Percentiles rank a stretch among this genome's conserved stretches.
Evolutionary conservation across 23 tunicate genomes (phyloP).

Genomic region (Clavelina lepadiformis): DNA sequence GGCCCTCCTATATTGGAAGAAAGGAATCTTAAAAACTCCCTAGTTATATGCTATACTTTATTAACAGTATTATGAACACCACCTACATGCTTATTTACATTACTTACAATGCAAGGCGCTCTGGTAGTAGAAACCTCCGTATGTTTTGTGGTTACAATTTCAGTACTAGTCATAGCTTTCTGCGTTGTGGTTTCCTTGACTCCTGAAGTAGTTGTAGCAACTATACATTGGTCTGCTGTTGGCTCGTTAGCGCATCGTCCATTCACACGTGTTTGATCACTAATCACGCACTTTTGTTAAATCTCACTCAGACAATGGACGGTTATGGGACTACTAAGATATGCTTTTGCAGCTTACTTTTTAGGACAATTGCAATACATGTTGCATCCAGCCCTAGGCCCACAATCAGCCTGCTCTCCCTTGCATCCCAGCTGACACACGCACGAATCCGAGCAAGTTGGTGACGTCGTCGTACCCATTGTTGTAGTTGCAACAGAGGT

Average conservation of each 20-base stretch:
- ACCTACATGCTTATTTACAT: too few relatives aligned
- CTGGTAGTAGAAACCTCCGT: neutral
- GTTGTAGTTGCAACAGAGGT: too few relatives aligned
- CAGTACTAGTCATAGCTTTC: constrained; percentile 5
- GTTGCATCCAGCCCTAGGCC: constrained; percentile 30
- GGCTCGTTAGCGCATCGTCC: constrained; percentile 62
- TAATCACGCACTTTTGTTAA: too few relatives aligned
- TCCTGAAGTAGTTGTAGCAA: constrained; percentile 25
- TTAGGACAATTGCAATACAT: constrained; percentile 46
- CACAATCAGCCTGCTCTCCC: constrained; percentile 67
- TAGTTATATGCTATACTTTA: too few relatives aligned
- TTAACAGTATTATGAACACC: too few relatives aligned
- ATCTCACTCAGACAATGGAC: too few relatives aligned
- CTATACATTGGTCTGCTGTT: constrained; percentile 2
- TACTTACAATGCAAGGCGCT: too few relatives aligned
- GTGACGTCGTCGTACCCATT: neutral
- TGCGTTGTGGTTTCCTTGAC: constrained; percentile 17
- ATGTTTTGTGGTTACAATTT: neutral
- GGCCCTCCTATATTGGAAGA: constrained; percentile 66
- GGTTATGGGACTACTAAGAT: too few relatives aligned
- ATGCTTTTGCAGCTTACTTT: constrained; percentile 27
- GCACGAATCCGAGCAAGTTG: constrained; percentile 47
- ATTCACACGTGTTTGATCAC: constrained; percentile 50
- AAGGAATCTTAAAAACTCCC: too few relatives aligned
- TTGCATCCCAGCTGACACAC: constrained; percentile 54